Base-by-base conservation (phyloP, 2,797 vertebrate species). In the Cuculus canorus region DNA sequence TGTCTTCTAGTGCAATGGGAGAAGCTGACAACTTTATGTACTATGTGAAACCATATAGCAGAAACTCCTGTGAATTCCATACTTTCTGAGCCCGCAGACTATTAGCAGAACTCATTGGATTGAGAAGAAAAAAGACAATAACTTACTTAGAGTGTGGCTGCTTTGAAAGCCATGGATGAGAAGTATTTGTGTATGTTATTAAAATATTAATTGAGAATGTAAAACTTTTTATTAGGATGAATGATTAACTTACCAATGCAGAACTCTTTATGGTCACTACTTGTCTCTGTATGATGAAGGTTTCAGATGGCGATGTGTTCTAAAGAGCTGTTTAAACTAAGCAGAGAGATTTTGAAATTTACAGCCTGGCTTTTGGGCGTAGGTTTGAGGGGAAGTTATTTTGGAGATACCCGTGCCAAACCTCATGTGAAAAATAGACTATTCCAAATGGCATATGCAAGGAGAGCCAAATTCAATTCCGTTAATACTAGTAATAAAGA, bases 1-100 rank as follows among this genome's bases (percentile, higher is more conserved):
- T 97, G 92, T 97, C 98, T 97, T 97, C 94, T 97, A 93, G 88
- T 54, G 95, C 97, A 98, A 97, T 98, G 97, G 97, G 97, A 97
- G 96, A 98, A 98, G 94, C 85, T 97, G 96, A 96, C 94, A 96
- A 97, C 97, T 98, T 98, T 97, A 97, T 98, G 93, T 97, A 96
- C 96, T 93, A 94, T 88, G 80, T 97, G 94, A 97, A 97, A 96
- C 96, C 76, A 28, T 95, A 95, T 95, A 94, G 96, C 95, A 97
- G 93, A 96, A 96, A 95, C 92, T 66, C 89, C 96, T 97, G 90
- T 96, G 97, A 95, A 97, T 97, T 97, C 97, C 97, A 97, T 94
- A 81, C 77, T 97, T 96, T 91, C 90, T 86, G 84, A 93, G 63
- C 87, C 91, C 91, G 87, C 79, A 75, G 92, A 65, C 79, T 93